Evolutionary conservation across 37 sponge, comb jelly and placozoan genomes (phyloP).

Genomic region (Eunapius fragilis): DNA sequence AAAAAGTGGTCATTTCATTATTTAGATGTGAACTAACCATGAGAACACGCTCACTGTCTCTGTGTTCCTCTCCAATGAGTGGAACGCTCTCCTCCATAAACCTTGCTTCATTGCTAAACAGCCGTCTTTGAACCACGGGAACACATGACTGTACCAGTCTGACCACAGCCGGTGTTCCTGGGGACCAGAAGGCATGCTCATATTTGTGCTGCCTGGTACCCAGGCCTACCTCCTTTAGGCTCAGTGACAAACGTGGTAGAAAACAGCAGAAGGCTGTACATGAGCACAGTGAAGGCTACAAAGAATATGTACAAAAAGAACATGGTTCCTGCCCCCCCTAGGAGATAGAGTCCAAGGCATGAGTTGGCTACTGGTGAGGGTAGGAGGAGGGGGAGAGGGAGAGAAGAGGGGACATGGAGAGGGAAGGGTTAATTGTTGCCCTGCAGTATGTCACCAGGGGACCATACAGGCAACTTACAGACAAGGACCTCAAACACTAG

Average conservation of each 20-base stretch:
- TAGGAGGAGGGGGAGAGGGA: not conserved
- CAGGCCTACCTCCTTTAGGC: not conserved
- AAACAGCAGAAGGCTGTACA: not conserved
- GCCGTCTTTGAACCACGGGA: not conserved
- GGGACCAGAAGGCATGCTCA: not conserved
- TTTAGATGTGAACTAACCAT: no score
- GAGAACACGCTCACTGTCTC: not conserved
- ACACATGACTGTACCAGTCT: not conserved
- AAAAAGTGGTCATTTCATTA: no score
- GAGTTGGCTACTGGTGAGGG: not conserved
- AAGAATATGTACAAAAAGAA: not conserved
- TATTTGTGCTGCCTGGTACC: not conserved
- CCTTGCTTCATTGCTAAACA: not conserved
- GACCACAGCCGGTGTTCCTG: not conserved
- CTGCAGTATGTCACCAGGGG: not conserved
- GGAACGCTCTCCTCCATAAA: not conserved
- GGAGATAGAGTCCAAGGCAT: not conserved
- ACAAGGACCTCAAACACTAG: slow-evolving; percentile 20
- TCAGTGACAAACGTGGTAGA: not conserved
- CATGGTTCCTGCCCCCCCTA: not conserved
- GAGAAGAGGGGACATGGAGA: not conserved
- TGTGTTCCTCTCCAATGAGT: not conserved
- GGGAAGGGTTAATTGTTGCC: not conserved
- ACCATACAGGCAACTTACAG: slow-evolving; percentile 64
- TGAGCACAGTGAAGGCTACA: not conserved